Evolutionary conservation across 2,797 vertebrate genomes (phyloP).

Genomic region (Dendrocincla tyrannina): DNA sequence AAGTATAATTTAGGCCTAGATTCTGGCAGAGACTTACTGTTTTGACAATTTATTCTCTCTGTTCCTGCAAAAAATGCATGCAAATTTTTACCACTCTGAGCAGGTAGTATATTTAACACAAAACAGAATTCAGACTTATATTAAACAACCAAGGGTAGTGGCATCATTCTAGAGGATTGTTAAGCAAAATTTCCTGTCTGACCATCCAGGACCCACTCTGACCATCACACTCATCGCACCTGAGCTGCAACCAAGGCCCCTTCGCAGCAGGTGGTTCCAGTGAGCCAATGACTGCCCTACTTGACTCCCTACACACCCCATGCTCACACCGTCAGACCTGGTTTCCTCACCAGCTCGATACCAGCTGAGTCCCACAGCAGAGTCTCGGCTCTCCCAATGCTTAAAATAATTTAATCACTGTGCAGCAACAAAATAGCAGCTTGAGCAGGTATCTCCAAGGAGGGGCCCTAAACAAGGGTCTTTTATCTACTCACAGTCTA

Average conservation of each 20-base stretch:
- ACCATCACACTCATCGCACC: fast-evolving
- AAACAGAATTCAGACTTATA: background rate
- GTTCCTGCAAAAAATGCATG: background rate
- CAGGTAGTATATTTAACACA: background rate
- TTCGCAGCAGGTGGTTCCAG: background rate
- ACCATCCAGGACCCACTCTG: background rate
- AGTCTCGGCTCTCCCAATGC: background rate
- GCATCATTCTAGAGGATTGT: background rate
- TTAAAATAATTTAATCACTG: background rate
- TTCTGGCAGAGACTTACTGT: background rate
- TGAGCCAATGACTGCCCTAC: background rate
- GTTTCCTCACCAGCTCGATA: background rate
- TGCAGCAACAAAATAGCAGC: background rate
- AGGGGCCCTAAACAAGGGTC: background rate
- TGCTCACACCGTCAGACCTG: background rate
- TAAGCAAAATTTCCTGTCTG: background rate
- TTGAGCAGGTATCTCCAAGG: background rate
- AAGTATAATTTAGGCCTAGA: background rate
- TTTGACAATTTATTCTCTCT: background rate
- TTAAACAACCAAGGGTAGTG: background rate
- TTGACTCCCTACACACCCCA: fast-evolving
- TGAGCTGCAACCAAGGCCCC: fast-evolving
- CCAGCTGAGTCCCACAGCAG: background rate
- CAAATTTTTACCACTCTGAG: background rate
- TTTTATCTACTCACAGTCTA: background rate